phyloP scores from a whole-genome alignment of 2,797 vertebrate species.

The Muscicapa comitata region DNA sequence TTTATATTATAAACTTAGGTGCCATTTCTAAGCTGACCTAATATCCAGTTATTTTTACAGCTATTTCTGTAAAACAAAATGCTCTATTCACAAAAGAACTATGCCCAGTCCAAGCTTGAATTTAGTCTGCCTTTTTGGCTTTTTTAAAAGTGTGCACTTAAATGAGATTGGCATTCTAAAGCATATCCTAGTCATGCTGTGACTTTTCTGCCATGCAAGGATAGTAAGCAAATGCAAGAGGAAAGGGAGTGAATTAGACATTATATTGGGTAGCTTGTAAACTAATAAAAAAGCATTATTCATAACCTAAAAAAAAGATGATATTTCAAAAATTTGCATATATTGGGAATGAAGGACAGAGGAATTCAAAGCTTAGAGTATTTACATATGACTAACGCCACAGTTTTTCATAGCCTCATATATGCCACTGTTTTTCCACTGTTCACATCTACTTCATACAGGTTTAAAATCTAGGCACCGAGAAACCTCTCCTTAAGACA shows the following conservation, averaged over 20 bases:
- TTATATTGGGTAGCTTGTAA: not conserved
- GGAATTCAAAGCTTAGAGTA: not conserved
- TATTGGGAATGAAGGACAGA: not conserved
- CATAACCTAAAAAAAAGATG: not conserved
- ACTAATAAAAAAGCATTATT: not conserved
- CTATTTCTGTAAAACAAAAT: not conserved
- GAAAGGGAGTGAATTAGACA: not conserved
- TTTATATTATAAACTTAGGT: not conserved
- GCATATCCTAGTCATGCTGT: not conserved
- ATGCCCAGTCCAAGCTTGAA: not conserved
- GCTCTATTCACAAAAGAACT: not conserved
- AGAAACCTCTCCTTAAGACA: not conserved
- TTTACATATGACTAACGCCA: not conserved
- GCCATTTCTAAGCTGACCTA: not conserved
- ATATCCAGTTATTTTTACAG: not conserved
- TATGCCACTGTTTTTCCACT: not conserved
- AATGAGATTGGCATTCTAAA: not conserved
- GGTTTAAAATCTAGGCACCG: not conserved
- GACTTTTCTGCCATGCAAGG: not conserved
- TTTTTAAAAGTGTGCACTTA: not conserved
- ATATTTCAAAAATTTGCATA: not conserved
- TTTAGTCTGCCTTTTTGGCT: not conserved
- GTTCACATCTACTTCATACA: not conserved
- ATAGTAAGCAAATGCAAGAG: not conserved
- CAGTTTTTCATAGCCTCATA: not conserved